Evolutionary conservation across 2,888 invertebrate genomes (phyloP).

Genomic region (Ctenicera cuprea): DNA sequence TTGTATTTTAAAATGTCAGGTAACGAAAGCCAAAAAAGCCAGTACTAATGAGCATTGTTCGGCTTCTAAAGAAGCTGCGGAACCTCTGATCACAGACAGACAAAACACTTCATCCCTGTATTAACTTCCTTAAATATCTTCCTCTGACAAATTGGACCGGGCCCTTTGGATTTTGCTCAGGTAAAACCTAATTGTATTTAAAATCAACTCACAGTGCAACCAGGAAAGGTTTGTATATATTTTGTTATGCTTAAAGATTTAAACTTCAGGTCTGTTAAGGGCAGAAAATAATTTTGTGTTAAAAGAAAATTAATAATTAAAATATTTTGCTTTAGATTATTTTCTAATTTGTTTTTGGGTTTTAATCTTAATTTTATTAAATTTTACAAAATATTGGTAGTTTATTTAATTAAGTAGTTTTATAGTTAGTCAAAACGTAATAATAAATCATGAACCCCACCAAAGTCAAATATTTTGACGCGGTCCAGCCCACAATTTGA

Average conservation of each 20-base stretch:
- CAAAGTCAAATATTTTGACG: conserved; percentile 46
- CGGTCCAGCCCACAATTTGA: conserved; percentile 4
- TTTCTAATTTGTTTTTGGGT: too few relatives aligned
- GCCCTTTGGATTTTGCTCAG: conserved; percentile 29
- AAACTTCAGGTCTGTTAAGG: too few relatives aligned
- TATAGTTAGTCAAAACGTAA: too few relatives aligned
- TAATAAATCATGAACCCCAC: neutral
- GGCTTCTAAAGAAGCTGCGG: conserved; percentile 60
- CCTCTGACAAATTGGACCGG: conserved; percentile 63
- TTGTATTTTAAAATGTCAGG: conserved; percentile 59
- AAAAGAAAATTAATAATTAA: too few relatives aligned
- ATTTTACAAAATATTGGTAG: too few relatives aligned
- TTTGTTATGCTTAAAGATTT: neutral
- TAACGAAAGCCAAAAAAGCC: conserved; percentile 64
- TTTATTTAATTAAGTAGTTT: too few relatives aligned
- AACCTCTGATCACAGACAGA: conserved; percentile 55
- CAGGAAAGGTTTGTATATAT: neutral
- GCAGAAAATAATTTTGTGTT: neutral
- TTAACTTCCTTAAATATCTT: conserved; percentile 66
- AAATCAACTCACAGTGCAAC: neutral
- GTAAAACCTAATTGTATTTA: conserved; percentile 40
- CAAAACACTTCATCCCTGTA: conserved; percentile 64
- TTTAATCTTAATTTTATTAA: too few relatives aligned
- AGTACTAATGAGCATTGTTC: conserved; percentile 67
- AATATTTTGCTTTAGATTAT: too few relatives aligned